phyloP scores from a whole-genome alignment of 2,113 vertebrate species.

The Psophia crepitans region DNA sequence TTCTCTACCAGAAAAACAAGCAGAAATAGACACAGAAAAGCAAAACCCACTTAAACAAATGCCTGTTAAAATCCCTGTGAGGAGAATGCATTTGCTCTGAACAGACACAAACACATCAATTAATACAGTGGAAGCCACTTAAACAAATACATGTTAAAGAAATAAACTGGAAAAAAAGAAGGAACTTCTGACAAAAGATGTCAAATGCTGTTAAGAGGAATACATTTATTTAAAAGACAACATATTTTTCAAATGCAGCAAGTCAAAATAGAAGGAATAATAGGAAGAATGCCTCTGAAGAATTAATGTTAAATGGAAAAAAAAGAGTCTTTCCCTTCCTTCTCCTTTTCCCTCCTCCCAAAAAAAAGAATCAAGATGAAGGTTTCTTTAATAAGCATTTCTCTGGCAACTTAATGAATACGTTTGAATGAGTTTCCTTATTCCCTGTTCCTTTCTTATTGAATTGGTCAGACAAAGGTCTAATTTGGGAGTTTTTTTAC shows the following conservation, averaged over 20 bases:
- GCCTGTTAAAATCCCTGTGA: conserved; percentile 63
- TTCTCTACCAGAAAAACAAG: conserved; percentile 60
- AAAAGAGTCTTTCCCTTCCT: background rate
- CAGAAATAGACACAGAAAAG: conserved; percentile 66
- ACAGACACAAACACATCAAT: conserved; percentile 75
- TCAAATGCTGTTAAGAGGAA: conserved; percentile 53
- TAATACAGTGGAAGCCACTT: conserved; percentile 77
- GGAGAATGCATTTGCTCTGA: conserved; percentile 64
- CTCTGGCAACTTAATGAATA: conserved; percentile 57
- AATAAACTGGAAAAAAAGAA: conserved; percentile 62
- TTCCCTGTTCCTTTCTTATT: conserved; percentile 53
- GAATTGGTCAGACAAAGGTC: conserved; percentile 58
- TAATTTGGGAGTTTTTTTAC: conserved; percentile 54
- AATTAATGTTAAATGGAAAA: conserved; percentile 29
- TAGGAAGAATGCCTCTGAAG: conserved; percentile 46
- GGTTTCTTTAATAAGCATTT: conserved; percentile 56
- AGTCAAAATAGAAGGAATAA: conserved; percentile 63
- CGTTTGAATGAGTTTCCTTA: conserved; percentile 56
- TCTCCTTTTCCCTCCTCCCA: background rate
- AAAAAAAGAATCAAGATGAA: conserved; percentile 33
- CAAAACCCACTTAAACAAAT: conserved; percentile 70
- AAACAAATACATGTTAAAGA: conserved; percentile 76
- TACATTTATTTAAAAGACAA: conserved; percentile 51
- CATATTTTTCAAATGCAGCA: conserved; percentile 44
- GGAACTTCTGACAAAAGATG: conserved; percentile 58